Evolutionary conservation across 2,113 vertebrate genomes (phyloP), one percentile per base, ranked within the genome.

Genomic region (Ailurus styani): DNA sequence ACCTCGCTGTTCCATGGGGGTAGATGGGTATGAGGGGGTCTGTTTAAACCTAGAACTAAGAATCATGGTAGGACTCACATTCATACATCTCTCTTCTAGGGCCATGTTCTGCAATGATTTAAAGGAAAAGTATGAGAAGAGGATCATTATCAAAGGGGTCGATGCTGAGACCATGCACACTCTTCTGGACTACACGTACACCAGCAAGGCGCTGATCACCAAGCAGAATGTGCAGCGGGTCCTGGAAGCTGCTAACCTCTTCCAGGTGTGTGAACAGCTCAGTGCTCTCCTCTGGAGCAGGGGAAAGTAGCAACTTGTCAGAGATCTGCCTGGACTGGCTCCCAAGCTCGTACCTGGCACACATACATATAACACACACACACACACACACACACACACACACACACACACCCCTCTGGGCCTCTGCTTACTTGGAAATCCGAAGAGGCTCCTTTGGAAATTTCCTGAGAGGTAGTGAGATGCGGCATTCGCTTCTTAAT

Each of bases 41-140:
- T 55, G n/a, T 66, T 55, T 29, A 79, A 68, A 60, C 52, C 57
- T 91, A 52, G 55, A 78, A 52, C 37, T 31, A 52, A 40, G 34
- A 25, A 34, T 96, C 27, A 68, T 5, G 11, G n/a, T 4, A 37
- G 31, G 47, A 77, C 42, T 97, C 92, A 92, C 29, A 54, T 64
- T 78, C 45, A 18, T n/a, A 40, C 0, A 0, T 97, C 60, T 99
- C 92, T 99, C 96, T 97, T 98, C 60, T 96, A 99, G 99, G 98
- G 99, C 99, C 64, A 99, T 99, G 99, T 99, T 99, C 98, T 99
- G 99, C 98, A 99, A 99, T 34, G 99, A 99, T 91, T 98, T 99
- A 87, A 99, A 99, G 98, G 99, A 99, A 97, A 99, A 99, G 97
- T 99, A 99, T 5, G 99, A 99, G 98, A 99, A 99, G 93, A 98